Conservation (phyloP, 2,797 vertebrate species). For the Hippopotamyrus pictus region DNA sequence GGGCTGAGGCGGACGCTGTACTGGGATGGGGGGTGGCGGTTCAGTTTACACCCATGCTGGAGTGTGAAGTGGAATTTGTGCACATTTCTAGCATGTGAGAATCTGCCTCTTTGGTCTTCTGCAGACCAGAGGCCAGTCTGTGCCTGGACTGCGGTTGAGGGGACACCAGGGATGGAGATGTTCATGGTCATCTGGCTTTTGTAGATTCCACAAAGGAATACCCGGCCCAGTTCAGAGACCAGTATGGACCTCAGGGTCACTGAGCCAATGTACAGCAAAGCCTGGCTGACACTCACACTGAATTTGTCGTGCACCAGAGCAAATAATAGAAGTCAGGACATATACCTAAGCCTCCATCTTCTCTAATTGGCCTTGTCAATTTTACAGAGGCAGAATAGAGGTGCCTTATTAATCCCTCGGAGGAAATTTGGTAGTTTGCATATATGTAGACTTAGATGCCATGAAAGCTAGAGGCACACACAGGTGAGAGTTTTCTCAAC, state of each 20-base stretch:
- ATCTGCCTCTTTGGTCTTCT: background rate
- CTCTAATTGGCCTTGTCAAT: background rate
- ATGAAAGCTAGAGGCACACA: background rate
- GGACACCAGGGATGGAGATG: background rate
- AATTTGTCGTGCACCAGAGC: background rate
- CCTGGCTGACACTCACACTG: background rate
- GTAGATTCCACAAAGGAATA: background rate
- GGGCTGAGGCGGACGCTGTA: background rate
- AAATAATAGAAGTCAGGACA: background rate
- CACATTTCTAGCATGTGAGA: conserved; percentile 13
- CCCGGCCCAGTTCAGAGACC: background rate
- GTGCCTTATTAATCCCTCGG: background rate
- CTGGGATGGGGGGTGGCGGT: background rate
- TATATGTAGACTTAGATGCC: background rate
- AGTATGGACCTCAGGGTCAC: background rate
- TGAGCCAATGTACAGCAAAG: background rate
- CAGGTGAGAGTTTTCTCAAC: background rate
- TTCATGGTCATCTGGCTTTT: background rate
- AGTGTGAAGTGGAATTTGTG: background rate
- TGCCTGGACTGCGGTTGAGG: background rate
- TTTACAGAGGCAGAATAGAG: background rate
- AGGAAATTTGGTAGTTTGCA: background rate
- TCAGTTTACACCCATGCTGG: background rate
- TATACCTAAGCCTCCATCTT: background rate
- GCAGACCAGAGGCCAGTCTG: background rate